Evolutionary conservation across 2,113 vertebrate species (phyloP), one percentile per base, ranked within the genome.

Genomic region (Ia io): DNA sequence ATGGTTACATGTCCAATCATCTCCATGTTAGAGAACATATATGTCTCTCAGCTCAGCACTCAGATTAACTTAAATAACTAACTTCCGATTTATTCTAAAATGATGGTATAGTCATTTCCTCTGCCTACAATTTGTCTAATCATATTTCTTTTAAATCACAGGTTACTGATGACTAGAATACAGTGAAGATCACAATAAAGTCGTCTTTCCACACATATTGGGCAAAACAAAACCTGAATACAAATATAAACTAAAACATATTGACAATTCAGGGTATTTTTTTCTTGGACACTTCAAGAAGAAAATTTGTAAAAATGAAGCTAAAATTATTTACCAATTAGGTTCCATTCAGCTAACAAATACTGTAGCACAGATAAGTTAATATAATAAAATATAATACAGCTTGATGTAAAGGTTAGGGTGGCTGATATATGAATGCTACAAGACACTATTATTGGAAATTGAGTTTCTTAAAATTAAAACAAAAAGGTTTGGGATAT

Each of bases 371-470:
- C n/a, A 91, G 92, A 74, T 56, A 30, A 80, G 90, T 91, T 97
- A 93, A 96, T 71, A 78, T 40, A 90, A 61, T 3, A 0, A 77
- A 95, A 91, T 91, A 87, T 53, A 97, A 97, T 84, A 12, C 5
- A 12, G 80, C 84, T 84, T 96, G 95, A 98, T 96, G 56, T 70
- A 97, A 97, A 97, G 84, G 88, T 92, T 92, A 94, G 71, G 90
- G 90, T 87, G 18, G 17, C 49, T 91, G 74, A 95, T 95, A 35
- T 79, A 77, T 63, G 90, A 84, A 47, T 96, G 44, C 77, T 56
- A 95, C 97, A 96, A 96, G 91, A 18, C 13, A 70, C 63, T 49
- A 51, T 93, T 76, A 47, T 83, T 94, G 91, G 76, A 97, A 98
- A 94, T 67, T 77, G 37, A 88, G 30, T 88, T 40, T 59, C 80